phyloP scores from a whole-genome alignment of 2,888 invertebrate species.

The Odontothrips loti region DNA sequence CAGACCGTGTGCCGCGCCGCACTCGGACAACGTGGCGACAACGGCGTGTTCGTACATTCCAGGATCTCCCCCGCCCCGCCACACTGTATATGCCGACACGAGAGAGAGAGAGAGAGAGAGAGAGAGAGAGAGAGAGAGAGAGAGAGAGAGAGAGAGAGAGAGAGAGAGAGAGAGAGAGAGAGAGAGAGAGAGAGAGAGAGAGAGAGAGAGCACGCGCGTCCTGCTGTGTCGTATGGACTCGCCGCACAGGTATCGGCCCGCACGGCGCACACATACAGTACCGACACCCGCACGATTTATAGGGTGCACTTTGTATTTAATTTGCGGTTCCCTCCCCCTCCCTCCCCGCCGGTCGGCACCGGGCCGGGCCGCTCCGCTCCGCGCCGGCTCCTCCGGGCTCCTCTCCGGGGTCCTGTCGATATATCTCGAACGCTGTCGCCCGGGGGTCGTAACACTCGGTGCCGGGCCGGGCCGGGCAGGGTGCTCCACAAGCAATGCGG shows the following conservation, averaged over 20 bases:
- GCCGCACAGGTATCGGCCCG: not conserved
- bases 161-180: no score
- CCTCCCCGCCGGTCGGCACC: not conserved
- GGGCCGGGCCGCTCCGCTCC: not conserved
- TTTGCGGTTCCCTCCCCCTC: conserved; percentile 22
- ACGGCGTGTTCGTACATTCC: no score
- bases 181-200: no score
- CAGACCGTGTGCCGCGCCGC: no score
- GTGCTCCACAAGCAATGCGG: not conserved
- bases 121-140: no score
- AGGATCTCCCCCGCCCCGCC: no score
- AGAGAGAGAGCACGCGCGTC: not conserved
- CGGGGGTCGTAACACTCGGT: not conserved
- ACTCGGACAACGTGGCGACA: no score
- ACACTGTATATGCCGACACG: no score
- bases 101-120: no score
- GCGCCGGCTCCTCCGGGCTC: not conserved
- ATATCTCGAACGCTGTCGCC: conserved; percentile 16
- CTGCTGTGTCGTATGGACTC: not conserved
- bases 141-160: no score
- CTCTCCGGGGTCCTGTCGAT: conserved; percentile 11
- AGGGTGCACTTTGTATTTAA: conserved; percentile 22
- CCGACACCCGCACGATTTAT: conserved; percentile 21
- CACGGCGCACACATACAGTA: not conserved
- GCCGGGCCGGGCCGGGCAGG: not conserved